Percentiles rank a stretch among this genome's conserved stretches.
phyloP scores from a whole-genome alignment of 2,888 invertebrate species.

The Ichneumoninae sp. region DNA sequence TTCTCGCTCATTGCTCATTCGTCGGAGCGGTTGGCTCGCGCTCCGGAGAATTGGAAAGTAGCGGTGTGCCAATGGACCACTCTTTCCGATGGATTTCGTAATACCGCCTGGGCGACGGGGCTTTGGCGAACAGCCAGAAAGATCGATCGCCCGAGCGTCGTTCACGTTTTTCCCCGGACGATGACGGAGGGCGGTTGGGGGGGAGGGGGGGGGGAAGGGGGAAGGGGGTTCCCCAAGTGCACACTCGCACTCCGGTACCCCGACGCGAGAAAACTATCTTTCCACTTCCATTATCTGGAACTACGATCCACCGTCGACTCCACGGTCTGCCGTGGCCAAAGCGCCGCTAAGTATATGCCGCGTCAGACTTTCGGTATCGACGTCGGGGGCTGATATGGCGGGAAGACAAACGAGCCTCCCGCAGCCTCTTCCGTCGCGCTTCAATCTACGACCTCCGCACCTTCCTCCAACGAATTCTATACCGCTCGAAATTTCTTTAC shows the following conservation, averaged over 20 bases:
- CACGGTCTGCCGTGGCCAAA: conserved; percentile 26
- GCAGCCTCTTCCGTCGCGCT: conserved; percentile 5
- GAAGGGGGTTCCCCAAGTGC: conserved; percentile 12
- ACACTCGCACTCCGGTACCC: conserved; percentile 21
- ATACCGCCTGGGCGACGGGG: conserved; percentile 59
- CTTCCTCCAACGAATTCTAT: not conserved
- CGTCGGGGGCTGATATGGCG: conserved; percentile 9
- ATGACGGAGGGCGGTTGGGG: not conserved
- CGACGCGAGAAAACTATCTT: conserved; percentile 50
- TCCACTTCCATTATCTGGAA: conserved; percentile 61
- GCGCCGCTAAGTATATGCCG: conserved; percentile 47
- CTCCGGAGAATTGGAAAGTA: conserved; percentile 57
- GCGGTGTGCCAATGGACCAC: conserved; percentile 58
- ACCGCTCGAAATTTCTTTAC: not conserved
- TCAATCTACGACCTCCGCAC: not conserved
- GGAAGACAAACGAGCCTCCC: conserved; percentile 39
- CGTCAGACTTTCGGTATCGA: conserved; percentile 52
- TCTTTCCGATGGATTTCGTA: conserved; percentile 65
- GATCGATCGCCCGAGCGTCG: conserved; percentile 59
- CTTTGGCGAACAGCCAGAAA: conserved; percentile 65
- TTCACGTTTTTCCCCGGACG: conserved; percentile 21
- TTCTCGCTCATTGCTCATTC: conserved; percentile 65
- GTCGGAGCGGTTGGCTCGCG: conserved; percentile 52
- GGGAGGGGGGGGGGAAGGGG: not conserved
- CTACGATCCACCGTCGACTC: conserved; percentile 27